These are phyloP conservation scores for Salvelinus namaycush DNA, from an alignment of 2,113 vertebrate species.

Conservation along the genomic window DNA sequence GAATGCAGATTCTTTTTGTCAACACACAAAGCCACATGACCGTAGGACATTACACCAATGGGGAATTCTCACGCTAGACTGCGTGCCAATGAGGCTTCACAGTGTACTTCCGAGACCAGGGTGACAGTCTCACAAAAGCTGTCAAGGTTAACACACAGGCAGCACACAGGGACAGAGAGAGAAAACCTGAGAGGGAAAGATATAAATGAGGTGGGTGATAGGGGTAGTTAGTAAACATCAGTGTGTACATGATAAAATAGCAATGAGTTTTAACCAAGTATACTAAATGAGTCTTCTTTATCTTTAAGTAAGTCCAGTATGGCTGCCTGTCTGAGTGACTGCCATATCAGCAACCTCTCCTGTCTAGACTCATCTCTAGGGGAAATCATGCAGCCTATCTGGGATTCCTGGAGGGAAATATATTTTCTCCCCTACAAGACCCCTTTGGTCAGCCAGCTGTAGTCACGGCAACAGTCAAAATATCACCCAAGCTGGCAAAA, in stretches of 20 bases:
- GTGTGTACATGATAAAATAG: constrained; percentile 38
- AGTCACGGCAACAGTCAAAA: constrained; percentile 60
- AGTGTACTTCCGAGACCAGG: constrained; percentile 67
- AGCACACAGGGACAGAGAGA: constrained; percentile 47
- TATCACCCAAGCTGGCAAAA: constrained; percentile 36
- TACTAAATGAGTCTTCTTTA: background rate
- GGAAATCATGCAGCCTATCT: constrained; percentile 5
- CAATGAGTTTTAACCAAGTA: constrained; percentile 29
- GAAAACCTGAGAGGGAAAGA: background rate
- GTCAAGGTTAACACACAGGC: constrained; percentile 68
- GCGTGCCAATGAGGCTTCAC: constrained; percentile 69
- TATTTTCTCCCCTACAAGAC: constrained; percentile 5
- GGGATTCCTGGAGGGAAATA: background rate
- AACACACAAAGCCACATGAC: constrained; percentile 10
- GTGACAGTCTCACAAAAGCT: constrained; percentile 72
- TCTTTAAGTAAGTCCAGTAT: background rate
- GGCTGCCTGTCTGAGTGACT: background rate
- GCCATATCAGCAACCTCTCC: constrained; percentile 8
- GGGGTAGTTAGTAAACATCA: background rate
- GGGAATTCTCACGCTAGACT: constrained; percentile 70
- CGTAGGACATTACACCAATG: constrained; percentile 62
- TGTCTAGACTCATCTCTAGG: background rate
- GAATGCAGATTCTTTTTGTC: constrained; percentile 63
- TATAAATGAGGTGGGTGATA: constrained; percentile 5
- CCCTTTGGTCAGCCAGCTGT: constrained; percentile 39